phyloP scores from a whole-genome alignment of 2,797 vertebrate genomes.

The Pteronotus mesoamericanus region DNA sequence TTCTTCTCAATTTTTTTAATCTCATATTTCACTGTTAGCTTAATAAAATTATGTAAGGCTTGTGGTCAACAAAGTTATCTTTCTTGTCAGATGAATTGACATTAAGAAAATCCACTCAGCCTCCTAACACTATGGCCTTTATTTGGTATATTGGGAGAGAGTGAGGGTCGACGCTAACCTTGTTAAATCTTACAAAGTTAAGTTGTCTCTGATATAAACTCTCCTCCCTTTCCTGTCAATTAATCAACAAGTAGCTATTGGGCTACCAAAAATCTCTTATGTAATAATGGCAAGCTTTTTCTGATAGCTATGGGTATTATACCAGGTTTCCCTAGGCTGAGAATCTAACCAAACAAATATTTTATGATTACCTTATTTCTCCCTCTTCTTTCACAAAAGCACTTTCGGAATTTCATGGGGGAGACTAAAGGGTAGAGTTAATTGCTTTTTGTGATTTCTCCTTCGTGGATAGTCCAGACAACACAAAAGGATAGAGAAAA shows the following conservation, averaged over 20 bases:
- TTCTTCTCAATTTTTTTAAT: not conserved
- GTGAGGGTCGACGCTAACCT: not conserved
- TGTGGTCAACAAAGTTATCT: not conserved
- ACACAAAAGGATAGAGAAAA: not conserved
- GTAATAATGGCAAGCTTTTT: not conserved
- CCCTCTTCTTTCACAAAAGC: not conserved
- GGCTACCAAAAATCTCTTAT: not conserved
- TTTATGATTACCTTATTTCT: not conserved
- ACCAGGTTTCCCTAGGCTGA: not conserved
- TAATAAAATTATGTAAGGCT: not conserved
- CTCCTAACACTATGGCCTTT: not conserved
- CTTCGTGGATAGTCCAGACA: not conserved
- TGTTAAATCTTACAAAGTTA: slow-evolving; percentile 1
- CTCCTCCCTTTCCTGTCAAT: not conserved
- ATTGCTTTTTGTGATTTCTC: not conserved
- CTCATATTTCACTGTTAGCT: not conserved
- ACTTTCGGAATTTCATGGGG: not conserved
- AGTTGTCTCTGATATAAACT: slow-evolving; percentile 24
- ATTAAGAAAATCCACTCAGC: not conserved
- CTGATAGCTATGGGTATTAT: not conserved
- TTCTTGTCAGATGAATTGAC: not conserved
- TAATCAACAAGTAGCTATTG: not conserved
- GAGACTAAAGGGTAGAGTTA: not conserved
- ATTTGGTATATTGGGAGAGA: not conserved
- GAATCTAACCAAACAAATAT: not conserved